Evolutionary conservation across 2,797 vertebrate species (phyloP), one percentile per base, ranked within the genome.

Genomic region (Peromyscus eremicus): DNA sequence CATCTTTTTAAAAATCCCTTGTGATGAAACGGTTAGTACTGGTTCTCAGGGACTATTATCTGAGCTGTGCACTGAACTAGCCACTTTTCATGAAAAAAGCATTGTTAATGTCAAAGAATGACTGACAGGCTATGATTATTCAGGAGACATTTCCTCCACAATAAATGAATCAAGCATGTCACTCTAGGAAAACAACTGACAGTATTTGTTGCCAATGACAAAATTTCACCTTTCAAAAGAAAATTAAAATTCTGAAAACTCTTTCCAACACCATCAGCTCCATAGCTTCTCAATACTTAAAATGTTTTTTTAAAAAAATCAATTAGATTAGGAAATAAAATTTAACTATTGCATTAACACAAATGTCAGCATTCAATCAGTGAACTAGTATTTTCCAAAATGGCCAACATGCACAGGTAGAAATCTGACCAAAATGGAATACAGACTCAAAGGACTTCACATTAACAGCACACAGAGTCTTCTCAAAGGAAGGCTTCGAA

Each of bases 221-320:
- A 94, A 91, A 96, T 70, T 89, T 87, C 46, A 86, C 55, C 75
- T 96, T 97, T 92, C 86, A 92, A 93, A 93, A 57, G 57, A 93
- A 95, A 91, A 93, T 40, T 2, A 82, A 55, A 94, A 89, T 93
- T 93, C 68, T 76, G 66, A 94, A 95, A 97, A 94, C 40, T 60
- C 75, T 77, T 88, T 34, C 70, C 46, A 95, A 66, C 71, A 75
- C 21, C 7, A 25, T 60, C 27, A 89, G 40, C 57, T 43, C 94
- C 55, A 82, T 55, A 86, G 79, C 27, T 37, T 95, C 57, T 46
- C 76, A 90, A 89, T 34, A 92, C 40, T 88, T 84, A 79, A 60
- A 71, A 75, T 29, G 25, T 60, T 29, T 73, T 37, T 77, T 34
- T 46, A 80, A 91, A 84, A 55, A 94, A 68, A 94, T 73, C 34